Evolutionary conservation across 1,140 invertebrate species (phyloP), one percentile per base, ranked within the genome.

Genomic region (Bathynomus jamesi): DNA sequence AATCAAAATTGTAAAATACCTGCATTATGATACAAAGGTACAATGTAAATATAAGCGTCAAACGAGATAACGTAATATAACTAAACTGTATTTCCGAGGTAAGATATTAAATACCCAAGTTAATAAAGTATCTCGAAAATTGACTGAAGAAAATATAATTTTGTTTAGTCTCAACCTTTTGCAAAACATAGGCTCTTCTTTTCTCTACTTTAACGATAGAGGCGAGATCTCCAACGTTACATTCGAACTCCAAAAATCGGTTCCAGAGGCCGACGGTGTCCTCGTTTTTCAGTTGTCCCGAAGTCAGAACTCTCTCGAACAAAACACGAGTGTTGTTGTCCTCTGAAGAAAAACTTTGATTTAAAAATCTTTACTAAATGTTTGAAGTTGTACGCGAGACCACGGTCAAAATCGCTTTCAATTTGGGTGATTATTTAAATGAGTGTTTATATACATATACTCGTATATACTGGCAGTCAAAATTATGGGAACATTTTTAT

Each of bases 211-310:
- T 99, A 0, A 98, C 89, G 70, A 99, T 97, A 84, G 92, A 95
- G n/a, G 95, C 90, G 60, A 99, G 82, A 84, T 99, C 97, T 0
- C 98, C 97, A 77, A 99, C 96, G 79, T 97, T 96, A 25, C 95
- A 96, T 84, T 99, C 98, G 83, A 99, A 99, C 80, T 99, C 95
- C 32, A 99, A 84, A 83, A 99, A 99, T 72, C 91, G 86, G 83
- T 98, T 98, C 97, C 97, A 99, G 72, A 99, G 96, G 80, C 99
- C 95, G 86, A 96, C 92, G 32, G 94, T 94, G 84, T 95, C 93
- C 82, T 98, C 92, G 3, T 92, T 89, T 74, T 93, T 89, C 25
- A 99, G 83, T 77, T 90, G 91, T n/a, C 93, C 94, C 0, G 95
- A 95, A 8, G 94, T 95, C 17, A 99, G 84, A 28, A 99, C 94